Percentiles rank a stretch among this genome's conserved stretches.
Conservation (phyloP, 1,140 invertebrate species). For the Popillia japonica region DNA sequence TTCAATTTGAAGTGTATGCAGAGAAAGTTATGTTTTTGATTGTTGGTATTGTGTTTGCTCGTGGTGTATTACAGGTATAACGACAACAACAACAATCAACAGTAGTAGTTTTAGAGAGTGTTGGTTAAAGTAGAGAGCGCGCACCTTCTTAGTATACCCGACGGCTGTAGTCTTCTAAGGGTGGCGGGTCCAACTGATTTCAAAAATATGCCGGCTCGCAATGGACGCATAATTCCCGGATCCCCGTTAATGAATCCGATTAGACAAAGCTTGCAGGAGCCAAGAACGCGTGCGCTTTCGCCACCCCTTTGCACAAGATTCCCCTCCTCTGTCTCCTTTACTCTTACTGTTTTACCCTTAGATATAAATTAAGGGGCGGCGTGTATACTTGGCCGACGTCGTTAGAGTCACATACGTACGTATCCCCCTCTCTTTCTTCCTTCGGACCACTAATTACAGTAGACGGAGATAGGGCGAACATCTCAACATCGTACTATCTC, state of each 20-base stretch:
- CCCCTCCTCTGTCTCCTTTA: slow-evolving; percentile 47
- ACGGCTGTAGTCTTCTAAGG: slow-evolving; percentile 53
- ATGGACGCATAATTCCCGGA: slow-evolving; percentile 66
- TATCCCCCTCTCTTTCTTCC: slow-evolving; percentile 50
- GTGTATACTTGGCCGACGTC: slow-evolving; percentile 50
- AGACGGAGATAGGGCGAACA: slow-evolving; percentile 46
- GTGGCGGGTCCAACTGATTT: slow-evolving; percentile 57
- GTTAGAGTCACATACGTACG: slow-evolving; percentile 59
- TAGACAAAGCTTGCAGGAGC: slow-evolving; percentile 63
- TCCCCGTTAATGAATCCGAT: slow-evolving; percentile 67
- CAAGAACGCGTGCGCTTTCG: slow-evolving; percentile 61
- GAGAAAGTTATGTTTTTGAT: slow-evolving; percentile 8
- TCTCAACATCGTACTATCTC: slow-evolving; percentile 47
- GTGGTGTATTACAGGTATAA: background rate
- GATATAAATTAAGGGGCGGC: slow-evolving; percentile 60
- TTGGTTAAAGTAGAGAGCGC: background rate
- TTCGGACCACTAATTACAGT: slow-evolving; percentile 59
- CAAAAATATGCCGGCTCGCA: slow-evolving; percentile 62
- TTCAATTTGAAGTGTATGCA: background rate
- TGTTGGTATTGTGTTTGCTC: slow-evolving; percentile 6
- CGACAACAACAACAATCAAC: slow-evolving; percentile 1
- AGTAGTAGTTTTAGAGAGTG: background rate
- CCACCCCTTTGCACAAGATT: slow-evolving; percentile 55
- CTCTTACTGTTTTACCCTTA: slow-evolving; percentile 61
- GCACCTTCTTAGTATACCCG: slow-evolving; percentile 41